A percentile compares a stretch with the other conserved stretches of the same genome.
Conservation (phyloP, 2,888 invertebrate species). For the Quadroppia sp. region DNA sequence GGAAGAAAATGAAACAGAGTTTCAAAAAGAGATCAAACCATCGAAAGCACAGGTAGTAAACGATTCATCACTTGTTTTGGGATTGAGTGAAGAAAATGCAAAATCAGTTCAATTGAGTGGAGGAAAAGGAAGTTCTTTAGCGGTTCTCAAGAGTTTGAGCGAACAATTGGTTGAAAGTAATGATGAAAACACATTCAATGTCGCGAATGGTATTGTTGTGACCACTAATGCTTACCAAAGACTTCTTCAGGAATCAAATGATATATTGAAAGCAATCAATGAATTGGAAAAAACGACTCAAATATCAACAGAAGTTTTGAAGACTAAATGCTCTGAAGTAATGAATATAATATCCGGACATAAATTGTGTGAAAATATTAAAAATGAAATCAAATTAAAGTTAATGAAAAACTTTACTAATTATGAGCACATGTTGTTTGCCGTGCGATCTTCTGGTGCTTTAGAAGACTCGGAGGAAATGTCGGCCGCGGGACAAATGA, state of each 20-base stretch:
- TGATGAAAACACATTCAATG: conserved; percentile 20
- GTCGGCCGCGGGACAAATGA: conserved; percentile 38
- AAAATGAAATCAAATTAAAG: conserved; percentile 1
- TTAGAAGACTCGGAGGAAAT: conserved; percentile 26
- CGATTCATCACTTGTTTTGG: conserved; percentile 19
- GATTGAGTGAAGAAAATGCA: conserved; percentile 15
- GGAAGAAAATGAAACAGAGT: conserved; percentile 19
- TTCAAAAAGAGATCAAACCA: background rate
- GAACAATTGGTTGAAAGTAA: background rate
- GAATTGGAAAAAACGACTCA: background rate
- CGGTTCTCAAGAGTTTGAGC: conserved; percentile 41
- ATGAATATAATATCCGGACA: background rate
- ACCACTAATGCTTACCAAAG: conserved; percentile 38
- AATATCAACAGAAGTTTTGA: background rate
- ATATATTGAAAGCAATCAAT: conserved; percentile 3
- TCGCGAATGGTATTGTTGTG: conserved; percentile 40
- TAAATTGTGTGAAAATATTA: conserved; percentile 9
- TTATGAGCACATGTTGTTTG: conserved; percentile 59
- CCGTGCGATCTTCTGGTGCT: conserved; percentile 54
- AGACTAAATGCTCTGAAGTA: background rate
- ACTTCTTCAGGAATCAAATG: background rate
- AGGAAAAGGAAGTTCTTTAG: conserved; percentile 42
- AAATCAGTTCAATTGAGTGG: conserved; percentile 43
- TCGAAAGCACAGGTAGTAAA: background rate
- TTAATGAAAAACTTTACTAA: conserved; percentile 56